These are phyloP conservation scores for Montipora sp. DNA, from an alignment of 64 coral and sea anemone genomes.

Conservation along the genomic window DNA sequence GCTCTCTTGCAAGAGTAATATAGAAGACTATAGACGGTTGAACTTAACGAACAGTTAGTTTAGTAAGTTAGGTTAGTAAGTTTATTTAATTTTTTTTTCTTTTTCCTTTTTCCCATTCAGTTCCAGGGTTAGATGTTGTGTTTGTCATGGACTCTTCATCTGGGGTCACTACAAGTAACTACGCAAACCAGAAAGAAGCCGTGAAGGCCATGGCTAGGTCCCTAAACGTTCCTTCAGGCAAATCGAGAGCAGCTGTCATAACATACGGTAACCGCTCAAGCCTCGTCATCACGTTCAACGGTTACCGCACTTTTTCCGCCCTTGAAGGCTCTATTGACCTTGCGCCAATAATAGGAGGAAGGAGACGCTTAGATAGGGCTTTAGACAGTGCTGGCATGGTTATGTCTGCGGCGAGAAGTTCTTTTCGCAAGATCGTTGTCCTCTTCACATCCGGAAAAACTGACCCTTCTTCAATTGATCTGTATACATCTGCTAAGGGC, in stretches of 20 bases:
- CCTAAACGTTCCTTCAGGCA: constrained; percentile 48
- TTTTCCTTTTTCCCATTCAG: neutral
- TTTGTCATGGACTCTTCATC: constrained; percentile 61
- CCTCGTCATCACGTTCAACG: constrained; percentile 19
- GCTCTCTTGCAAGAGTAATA: no score
- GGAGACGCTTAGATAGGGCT: constrained; percentile 37
- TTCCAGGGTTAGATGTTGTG: constrained; percentile 7
- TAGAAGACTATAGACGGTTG: no score
- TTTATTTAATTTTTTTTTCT: no score
- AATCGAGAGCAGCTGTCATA: constrained; percentile 59
- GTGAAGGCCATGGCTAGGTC: constrained; percentile 45
- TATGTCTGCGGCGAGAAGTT: constrained; percentile 13
- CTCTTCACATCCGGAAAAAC: constrained; percentile 20
- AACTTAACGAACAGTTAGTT: no score
- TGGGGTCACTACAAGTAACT: constrained; percentile 14
- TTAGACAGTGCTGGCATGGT: neutral
- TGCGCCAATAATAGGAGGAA: constrained; percentile 27
- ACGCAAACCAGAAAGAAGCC: constrained; percentile 27
- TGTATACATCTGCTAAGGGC: neutral
- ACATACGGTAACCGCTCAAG: constrained; percentile 36
- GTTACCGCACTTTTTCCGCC: neutral
- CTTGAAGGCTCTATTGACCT: constrained; percentile 29
- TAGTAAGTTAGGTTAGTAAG: no score
- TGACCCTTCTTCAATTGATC: neutral
- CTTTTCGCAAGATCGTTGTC: constrained; percentile 12